Evolutionary conservation across 2,888 invertebrate species (phyloP), one percentile per base, ranked within the genome.

Genomic region (Drosophila prolongata): DNA sequence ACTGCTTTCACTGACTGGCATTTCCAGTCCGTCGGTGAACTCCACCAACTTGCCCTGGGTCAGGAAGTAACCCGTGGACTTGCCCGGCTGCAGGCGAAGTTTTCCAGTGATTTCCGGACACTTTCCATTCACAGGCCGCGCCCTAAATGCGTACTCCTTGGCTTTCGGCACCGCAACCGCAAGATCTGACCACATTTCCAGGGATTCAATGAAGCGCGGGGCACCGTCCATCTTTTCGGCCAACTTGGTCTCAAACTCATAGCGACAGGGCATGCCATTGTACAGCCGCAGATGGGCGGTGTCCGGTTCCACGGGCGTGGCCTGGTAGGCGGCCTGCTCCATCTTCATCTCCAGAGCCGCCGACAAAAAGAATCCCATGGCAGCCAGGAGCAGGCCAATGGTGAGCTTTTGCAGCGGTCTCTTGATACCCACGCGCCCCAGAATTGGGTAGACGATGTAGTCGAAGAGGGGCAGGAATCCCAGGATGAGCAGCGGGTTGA

Each of bases 401-500:
- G 76, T 86, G 1, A 92, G 79, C 75, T 92, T 92, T 65, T 92
- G 92, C 50, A 92, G 74, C 0, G 92, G 92, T 5, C 91, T 79
- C 27, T 71, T 78, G 9, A 92, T 87, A 6, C 91, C 91, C 6
- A 90, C 11, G 30, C 77, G 78, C 0, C 78, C 76, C 27, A 92
- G 73, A 0, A 90, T 6, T 8, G 92, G 92, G 71, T 92, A 92
- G 5, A 92, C 34, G 1, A 93, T 93, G 74, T 94, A 94, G 91
- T 97, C 96, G 90, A 97, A 97, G 0, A 97, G 88, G 1, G 98
- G 98, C 85, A 98, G 98, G 82, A 98, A 95, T 6, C 95, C 76
- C 24, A 98, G 93, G 75, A 98, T 97, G 14, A 98, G 93, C 6
- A 98, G 90, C 0, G 98, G 98, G 92, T 98, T 98, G 24, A 98